Conservation (phyloP, 1,140 invertebrate genomes). For the Gerris buenoi region DNA sequence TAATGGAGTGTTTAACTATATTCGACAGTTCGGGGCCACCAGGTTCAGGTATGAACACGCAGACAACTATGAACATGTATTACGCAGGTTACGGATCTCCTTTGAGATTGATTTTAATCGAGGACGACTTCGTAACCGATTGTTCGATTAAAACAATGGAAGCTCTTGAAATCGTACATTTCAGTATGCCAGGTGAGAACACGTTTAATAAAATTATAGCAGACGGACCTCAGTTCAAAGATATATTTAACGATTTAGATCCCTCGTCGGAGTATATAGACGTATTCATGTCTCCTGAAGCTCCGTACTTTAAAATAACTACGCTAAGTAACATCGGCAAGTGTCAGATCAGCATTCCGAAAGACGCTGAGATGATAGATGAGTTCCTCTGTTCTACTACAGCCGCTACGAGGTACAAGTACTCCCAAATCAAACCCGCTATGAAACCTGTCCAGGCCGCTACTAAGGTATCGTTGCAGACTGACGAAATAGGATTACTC, state of each 20-base stretch:
- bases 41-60: slow-evolving; percentile 30
- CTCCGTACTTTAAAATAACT: slow-evolving; percentile 65
- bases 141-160: slow-evolving; percentile 77
- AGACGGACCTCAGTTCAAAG: slow-evolving; percentile 61
- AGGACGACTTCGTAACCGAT: slow-evolving; percentile 71
- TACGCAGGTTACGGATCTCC: slow-evolving; percentile 58
- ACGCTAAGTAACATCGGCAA: slow-evolving; percentile 59
- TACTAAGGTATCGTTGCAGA: slow-evolving; percentile 54
- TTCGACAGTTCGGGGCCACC: slow-evolving; percentile 49
- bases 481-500: slow-evolving; percentile 42
- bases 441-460: slow-evolving; percentile 65
- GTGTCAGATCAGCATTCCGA: slow-evolving; percentile 34
- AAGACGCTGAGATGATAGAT: slow-evolving; percentile 66
- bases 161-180: slow-evolving; percentile 63
- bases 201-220: slow-evolving; percentile 75
- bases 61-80: slow-evolving; percentile 54
- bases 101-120: slow-evolving; percentile 50
- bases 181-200: slow-evolving; percentile 43
- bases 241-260: slow-evolving; percentile 68
- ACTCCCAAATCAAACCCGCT: slow-evolving; percentile 58
- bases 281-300: slow-evolving; percentile 58
- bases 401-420: slow-evolving; percentile 50
- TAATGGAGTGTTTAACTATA: slow-evolving; percentile 77
- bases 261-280: slow-evolving; percentile 62
- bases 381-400: slow-evolving; percentile 58